Percentiles rank a stretch among this genome's conserved stretches.
Evolutionary conservation across 2,888 invertebrate species (phyloP).

Genomic region (Crossocerus cetratus): DNA sequence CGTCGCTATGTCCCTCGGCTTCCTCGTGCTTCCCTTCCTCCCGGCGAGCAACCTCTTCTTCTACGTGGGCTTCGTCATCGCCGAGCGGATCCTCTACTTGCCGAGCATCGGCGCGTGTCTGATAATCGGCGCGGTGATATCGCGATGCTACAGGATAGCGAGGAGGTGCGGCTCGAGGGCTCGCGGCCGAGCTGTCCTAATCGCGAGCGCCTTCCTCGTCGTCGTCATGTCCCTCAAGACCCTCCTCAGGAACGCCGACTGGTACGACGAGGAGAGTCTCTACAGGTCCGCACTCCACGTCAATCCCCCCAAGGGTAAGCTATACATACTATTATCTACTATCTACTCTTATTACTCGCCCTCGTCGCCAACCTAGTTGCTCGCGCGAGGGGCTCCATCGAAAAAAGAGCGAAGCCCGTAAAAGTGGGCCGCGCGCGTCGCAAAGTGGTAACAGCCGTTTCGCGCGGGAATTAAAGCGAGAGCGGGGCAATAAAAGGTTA

Average conservation of each 20-base stretch:
- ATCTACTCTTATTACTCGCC: neutral
- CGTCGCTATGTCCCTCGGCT: slow-evolving; percentile 81
- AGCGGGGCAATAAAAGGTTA: slow-evolving; percentile 43
- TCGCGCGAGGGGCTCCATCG: neutral
- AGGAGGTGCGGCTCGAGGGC: slow-evolving; percentile 76
- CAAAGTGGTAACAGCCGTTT: slow-evolving; percentile 5
- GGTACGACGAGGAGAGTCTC: slow-evolving; percentile 94
- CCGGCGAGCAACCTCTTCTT: slow-evolving; percentile 97
- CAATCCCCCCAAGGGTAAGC: slow-evolving; percentile 98
- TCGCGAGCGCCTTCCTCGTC: slow-evolving; percentile 78
- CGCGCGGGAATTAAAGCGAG: slow-evolving; percentile 47
- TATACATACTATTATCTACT: too few species aligned
- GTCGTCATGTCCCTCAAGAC: slow-evolving; percentile 87
- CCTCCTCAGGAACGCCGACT: slow-evolving; percentile 90
- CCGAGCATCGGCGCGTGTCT: slow-evolving; percentile 97
- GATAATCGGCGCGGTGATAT: slow-evolving; percentile 84
- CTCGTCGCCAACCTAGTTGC: neutral
- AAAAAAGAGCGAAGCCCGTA: neutral
- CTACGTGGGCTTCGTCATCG: slow-evolving; percentile 98
- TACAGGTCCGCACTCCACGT: slow-evolving; percentile 93
- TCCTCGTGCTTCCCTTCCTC: slow-evolving; percentile 94
- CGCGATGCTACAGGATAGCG: slow-evolving; percentile 67
- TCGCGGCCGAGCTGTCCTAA: slow-evolving; percentile 57
- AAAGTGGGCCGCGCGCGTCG: neutral
- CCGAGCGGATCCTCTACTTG: slow-evolving; percentile 96